phyloP scores from a whole-genome alignment of 53 echinoderm and acorn worm species.

The Hippasteria phrygiana region DNA sequence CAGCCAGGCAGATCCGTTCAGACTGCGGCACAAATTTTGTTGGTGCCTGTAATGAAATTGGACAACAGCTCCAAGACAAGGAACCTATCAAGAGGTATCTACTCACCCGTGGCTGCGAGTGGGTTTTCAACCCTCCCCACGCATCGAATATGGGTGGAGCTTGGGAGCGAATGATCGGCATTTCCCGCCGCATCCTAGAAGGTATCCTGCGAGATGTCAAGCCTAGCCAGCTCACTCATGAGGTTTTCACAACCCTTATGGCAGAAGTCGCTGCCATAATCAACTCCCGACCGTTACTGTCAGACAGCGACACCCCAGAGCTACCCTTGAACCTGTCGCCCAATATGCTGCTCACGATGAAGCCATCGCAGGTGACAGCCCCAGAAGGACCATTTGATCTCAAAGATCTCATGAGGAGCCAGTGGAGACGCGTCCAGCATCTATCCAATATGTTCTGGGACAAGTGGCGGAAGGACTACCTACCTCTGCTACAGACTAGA shows the following conservation, averaged over 20 bases:
- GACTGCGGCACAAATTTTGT: slow-evolving; percentile 67
- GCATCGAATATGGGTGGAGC: slow-evolving; percentile 71
- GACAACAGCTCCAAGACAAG: slow-evolving; percentile 40
- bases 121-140: slow-evolving; percentile 76
- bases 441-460: slow-evolving; percentile 73
- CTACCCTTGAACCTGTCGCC: too few species aligned
- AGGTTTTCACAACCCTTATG: slow-evolving; percentile 68
- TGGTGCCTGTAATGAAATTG: slow-evolving; percentile 67
- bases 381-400: slow-evolving; percentile 69
- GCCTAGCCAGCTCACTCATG: slow-evolving; percentile 73
- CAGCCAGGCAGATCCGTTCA: slow-evolving; percentile 64
- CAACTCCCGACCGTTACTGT: slow-evolving; percentile 61
- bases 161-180: slow-evolving; percentile 71
- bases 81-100: slow-evolving; percentile 66
- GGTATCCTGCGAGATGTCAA: slow-evolving; percentile 66
- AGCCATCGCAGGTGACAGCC: slow-evolving; percentile 65
- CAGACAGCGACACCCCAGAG: slow-evolving; percentile 50
- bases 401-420: slow-evolving; percentile 66
- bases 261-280: slow-evolving; percentile 68
- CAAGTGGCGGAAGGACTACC: slow-evolving; percentile 69
- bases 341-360: slow-evolving; percentile 72
- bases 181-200: slow-evolving; percentile 70
- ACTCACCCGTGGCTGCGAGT: slow-evolving; percentile 59
- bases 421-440: slow-evolving; percentile 77
- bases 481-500: slow-evolving; percentile 67